These are phyloP conservation scores for Sceloporus undulatus DNA, from an alignment of 2,113 vertebrate species.

Conservation along the genomic window DNA sequence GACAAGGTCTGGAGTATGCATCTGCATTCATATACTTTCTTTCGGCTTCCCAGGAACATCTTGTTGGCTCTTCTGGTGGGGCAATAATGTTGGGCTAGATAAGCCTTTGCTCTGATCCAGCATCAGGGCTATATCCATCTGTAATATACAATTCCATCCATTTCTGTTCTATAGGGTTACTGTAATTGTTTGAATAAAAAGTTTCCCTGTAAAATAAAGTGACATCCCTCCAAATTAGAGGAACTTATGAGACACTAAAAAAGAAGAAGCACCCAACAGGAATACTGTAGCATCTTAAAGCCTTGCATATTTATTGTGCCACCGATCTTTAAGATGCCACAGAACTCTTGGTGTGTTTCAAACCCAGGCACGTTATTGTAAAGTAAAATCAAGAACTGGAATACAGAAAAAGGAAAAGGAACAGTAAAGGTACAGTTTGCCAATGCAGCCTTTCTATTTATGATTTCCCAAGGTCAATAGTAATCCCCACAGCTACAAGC, in stretches of 20 bases:
- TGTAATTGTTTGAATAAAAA: no score
- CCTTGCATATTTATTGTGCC: neutral
- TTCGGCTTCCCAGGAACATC: no score
- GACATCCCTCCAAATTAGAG: neutral
- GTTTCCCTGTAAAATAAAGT: no score
- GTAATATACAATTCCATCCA: no score
- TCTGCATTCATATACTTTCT: no score
- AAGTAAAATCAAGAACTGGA: neutral
- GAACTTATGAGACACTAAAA: neutral
- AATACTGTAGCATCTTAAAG: no score
- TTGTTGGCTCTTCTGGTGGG: no score
- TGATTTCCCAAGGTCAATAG: slow-evolving; percentile 57
- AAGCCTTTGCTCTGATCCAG: no score
- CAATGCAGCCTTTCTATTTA: slow-evolving; percentile 66
- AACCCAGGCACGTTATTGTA: slow-evolving; percentile 44
- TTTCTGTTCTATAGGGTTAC: no score
- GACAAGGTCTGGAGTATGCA: no score
- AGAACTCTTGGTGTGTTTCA: neutral
- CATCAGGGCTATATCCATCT: no score
- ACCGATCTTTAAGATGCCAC: neutral
- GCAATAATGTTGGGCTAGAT: no score
- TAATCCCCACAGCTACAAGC: slow-evolving; percentile 48
- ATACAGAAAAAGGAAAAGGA: slow-evolving; percentile 38
- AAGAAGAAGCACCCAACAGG: neutral
- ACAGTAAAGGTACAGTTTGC: slow-evolving; percentile 39